Conservation (phyloP, 2,888 invertebrate genomes). For the Tinea pellionella region DNA sequence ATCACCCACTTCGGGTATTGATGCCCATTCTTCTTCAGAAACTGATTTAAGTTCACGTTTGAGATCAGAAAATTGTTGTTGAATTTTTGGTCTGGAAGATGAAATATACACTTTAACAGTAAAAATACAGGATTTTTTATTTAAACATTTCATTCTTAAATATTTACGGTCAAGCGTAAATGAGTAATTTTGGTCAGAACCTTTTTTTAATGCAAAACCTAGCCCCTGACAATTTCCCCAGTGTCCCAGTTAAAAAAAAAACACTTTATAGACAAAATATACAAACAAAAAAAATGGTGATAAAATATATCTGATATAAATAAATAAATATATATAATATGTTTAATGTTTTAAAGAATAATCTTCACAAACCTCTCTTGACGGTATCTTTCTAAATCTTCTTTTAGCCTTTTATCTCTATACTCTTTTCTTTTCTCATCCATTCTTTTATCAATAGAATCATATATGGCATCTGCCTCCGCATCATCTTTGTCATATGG, state of each 20-base stretch:
- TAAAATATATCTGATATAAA: no score
- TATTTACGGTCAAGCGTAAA: no score
- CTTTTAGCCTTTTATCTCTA: slow-evolving; percentile 86
- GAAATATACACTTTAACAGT: no score
- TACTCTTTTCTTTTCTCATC: slow-evolving; percentile 99
- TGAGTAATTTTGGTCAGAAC: no score
- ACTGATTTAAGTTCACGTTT: slow-evolving; percentile 88
- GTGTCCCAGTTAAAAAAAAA: no score
- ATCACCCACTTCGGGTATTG: slow-evolving; percentile 99
- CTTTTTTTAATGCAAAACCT: no score
- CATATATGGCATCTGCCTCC: slow-evolving; percentile 99
- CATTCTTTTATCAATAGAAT: slow-evolving; percentile 98
- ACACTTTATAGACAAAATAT: no score
- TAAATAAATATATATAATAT: no score
- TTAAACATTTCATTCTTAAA: no score
- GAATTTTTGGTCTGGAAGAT: slow-evolving; percentile 89
- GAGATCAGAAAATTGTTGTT: slow-evolving; percentile 98
- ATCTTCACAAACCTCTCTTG: slow-evolving; percentile 77
- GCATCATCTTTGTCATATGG: slow-evolving; percentile 99
- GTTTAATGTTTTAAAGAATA: no score
- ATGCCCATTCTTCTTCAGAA: slow-evolving; percentile 95
- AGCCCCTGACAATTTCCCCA: no score
- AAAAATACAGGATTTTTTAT: not conserved
- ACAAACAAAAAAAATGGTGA: no score
- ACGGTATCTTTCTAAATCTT: slow-evolving; percentile 96